Evolutionary conservation across 2,888 invertebrate species (phyloP), one percentile per base, ranked within the genome.

Genomic region (Nomada ruficornis): DNA sequence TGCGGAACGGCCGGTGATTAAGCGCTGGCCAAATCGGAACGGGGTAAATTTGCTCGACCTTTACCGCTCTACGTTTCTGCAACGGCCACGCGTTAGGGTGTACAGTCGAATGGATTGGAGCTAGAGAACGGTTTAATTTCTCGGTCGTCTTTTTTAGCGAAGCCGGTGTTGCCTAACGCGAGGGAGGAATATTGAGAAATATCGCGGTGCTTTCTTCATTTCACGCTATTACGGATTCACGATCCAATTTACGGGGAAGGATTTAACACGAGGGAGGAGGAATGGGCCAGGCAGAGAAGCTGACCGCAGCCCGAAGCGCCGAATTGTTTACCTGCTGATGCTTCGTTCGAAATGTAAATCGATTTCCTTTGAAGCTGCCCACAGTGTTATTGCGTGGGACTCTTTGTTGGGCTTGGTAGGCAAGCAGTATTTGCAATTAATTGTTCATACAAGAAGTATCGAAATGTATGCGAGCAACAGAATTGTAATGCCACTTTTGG

Each of bases 201-300:
- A 62, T 57, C 29, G 10, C 10, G 20, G 42, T n/a, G 50, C 64
- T 65, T 47, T n/a, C 29, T 18, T 67, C 59, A 47, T 29, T 69
- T 73, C 63, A 52, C 36, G 50, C 44, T 59, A 54, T 79, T 80
- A 73, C 65, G 44, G 75, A 83, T 83, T 77, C 82, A 71, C 75
- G 69, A 82, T 77, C 77, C 79, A 73, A 80, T 85, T 85, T 85
- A 52, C 54, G 47, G 44, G 60, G 68, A 26, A 65, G 74, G 84
- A 86, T 86, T 86, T 86, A 80, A 64, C 69, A 57, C 63, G 54
- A 42, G 9, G 47, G 13, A 1, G n/a, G 29, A 47, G 18, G 59
- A 63, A 55, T 44, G 73, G 60, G 59, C 15, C 44, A 62, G 62
- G 73, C 68, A 80, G 77, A 20, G 20, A 64, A 65, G 26, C 42